phyloP scores from a whole-genome alignment of 2,888 invertebrate genomes.

The Phragmatobia fuliginosa region DNA sequence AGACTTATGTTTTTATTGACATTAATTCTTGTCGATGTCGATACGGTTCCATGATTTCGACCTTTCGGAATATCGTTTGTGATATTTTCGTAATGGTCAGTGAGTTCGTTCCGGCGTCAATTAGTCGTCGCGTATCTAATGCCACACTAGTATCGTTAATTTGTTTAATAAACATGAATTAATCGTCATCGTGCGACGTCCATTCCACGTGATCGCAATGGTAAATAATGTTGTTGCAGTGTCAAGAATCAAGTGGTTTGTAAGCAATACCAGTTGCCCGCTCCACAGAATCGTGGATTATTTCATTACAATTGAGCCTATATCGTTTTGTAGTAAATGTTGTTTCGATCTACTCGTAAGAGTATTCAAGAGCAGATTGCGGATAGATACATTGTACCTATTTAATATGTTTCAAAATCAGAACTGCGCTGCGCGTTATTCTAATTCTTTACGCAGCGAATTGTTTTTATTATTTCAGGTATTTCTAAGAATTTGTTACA shows the following conservation, averaged over 20 bases:
- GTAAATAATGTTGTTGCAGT: slow-evolving; percentile 73
- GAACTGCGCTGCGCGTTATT: slow-evolving; percentile 30
- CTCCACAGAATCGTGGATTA: slow-evolving; percentile 60
- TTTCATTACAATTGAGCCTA: slow-evolving; percentile 36
- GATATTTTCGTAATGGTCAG: slow-evolving; percentile 53
- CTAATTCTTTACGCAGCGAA: slow-evolving; percentile 30
- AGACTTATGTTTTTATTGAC: slow-evolving; percentile 39
- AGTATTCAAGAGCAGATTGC: slow-evolving; percentile 41
- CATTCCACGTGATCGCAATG: slow-evolving; percentile 70
- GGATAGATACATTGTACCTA: background rate
- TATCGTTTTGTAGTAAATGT: slow-evolving; percentile 39
- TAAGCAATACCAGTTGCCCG: slow-evolving; percentile 57
- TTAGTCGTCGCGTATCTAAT: slow-evolving; percentile 61
- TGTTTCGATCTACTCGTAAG: slow-evolving; percentile 24
- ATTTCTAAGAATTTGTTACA: slow-evolving; percentile 20
- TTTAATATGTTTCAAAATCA: background rate
- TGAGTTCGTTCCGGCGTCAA: slow-evolving; percentile 44
- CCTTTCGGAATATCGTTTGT: slow-evolving; percentile 45
- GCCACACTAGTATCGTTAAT: slow-evolving; percentile 69
- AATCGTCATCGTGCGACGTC: slow-evolving; percentile 62
- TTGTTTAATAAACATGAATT: slow-evolving; percentile 84
- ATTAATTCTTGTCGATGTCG: slow-evolving; percentile 36
- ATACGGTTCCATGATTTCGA: slow-evolving; percentile 42
- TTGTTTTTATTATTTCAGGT: slow-evolving; percentile 24
- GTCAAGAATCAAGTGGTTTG: slow-evolving; percentile 76